phyloP scores from a whole-genome alignment of 2,888 invertebrate genomes.

The Nesidiocoris tenuis region DNA sequence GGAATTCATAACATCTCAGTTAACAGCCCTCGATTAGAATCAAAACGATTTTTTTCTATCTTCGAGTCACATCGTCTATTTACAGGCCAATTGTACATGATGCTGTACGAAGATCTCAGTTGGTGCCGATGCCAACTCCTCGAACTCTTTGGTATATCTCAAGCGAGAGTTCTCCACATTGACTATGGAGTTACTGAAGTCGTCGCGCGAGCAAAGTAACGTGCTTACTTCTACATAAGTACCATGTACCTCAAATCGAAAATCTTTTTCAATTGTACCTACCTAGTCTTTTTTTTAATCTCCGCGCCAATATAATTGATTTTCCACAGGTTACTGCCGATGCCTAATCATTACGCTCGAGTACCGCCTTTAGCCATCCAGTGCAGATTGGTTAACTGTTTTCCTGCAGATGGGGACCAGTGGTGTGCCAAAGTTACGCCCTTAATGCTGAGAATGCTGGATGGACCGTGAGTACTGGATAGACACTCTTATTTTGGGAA shows the following conservation, averaged over 20 bases:
- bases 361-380: slow-evolving; percentile 47
- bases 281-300: too few relatives aligned
- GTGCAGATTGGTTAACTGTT: slow-evolving; percentile 46
- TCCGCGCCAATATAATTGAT: too few relatives aligned
- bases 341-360: slow-evolving; percentile 38
- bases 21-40: too few relatives aligned
- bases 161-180: slow-evolving; percentile 62
- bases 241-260: not conserved
- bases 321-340: slow-evolving; percentile 44
- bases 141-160: slow-evolving; percentile 52
- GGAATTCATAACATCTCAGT: too few relatives aligned
- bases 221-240: not conserved
- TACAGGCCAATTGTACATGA: slow-evolving; percentile 65
- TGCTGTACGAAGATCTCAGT: slow-evolving; percentile 59
- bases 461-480: slow-evolving; percentile 20
- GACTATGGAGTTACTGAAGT: slow-evolving; percentile 64
- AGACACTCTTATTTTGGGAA: too few relatives aligned
- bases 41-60: too few relatives aligned
- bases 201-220: slow-evolving; percentile 59
- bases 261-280: too few relatives aligned
- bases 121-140: slow-evolving; percentile 69
- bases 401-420: slow-evolving; percentile 34
- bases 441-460: slow-evolving; percentile 43
- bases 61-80: slow-evolving; percentile 58
- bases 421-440: slow-evolving; percentile 45